A percentile compares a stretch with the other conserved stretches of the same genome.
Conservation (phyloP, 1,140 invertebrate species). For the Cydia amplana region DNA sequence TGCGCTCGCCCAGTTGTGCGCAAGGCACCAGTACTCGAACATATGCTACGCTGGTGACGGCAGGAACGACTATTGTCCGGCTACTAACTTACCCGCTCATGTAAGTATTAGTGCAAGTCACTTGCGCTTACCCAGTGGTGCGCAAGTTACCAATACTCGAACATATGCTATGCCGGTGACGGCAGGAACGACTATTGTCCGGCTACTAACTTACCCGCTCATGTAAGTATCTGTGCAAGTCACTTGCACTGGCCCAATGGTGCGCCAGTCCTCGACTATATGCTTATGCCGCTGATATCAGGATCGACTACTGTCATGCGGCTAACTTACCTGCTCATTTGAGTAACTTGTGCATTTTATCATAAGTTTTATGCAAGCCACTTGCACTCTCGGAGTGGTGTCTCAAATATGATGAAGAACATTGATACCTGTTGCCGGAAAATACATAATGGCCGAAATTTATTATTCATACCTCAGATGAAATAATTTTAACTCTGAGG, state of each 20-base stretch:
- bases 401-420: too few species aligned
- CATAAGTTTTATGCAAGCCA: too few species aligned
- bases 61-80: slow-evolving; percentile 64
- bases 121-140: slow-evolving; percentile 57
- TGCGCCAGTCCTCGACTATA: slow-evolving; percentile 41
- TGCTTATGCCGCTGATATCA: slow-evolving; percentile 61
- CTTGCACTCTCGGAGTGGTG: slow-evolving; percentile 54
- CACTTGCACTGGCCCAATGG: slow-evolving; percentile 56
- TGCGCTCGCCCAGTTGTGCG: slow-evolving; percentile 54
- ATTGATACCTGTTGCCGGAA: too few species aligned
- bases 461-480: too few species aligned
- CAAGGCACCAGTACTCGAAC: slow-evolving; percentile 36
- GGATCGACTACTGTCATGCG: slow-evolving; percentile 63
- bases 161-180: slow-evolving; percentile 57
- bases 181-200: slow-evolving; percentile 45
- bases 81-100: slow-evolving; percentile 46
- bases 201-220: slow-evolving; percentile 44
- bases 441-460: too few species aligned
- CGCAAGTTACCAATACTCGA: slow-evolving; percentile 36
- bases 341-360: slow-evolving; percentile 62
- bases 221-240: slow-evolving; percentile 68
- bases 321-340: slow-evolving; percentile 43
- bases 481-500: too few species aligned
- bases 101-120: slow-evolving; percentile 60
- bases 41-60: slow-evolving; percentile 61